Conservation (phyloP, 1,140 invertebrate species). For the Drosophila aff. region DNA sequence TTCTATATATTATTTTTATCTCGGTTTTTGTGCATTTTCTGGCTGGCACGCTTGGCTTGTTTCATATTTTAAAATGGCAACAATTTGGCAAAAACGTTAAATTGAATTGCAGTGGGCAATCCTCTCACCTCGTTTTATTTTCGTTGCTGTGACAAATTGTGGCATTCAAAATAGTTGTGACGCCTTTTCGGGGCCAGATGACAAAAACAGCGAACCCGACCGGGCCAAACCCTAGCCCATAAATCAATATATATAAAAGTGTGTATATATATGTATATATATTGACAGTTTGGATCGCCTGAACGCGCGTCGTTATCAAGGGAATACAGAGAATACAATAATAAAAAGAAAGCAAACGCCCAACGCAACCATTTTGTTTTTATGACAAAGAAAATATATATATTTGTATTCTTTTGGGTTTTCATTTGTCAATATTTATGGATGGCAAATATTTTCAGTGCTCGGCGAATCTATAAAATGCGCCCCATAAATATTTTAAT, state of each 20-base stretch:
- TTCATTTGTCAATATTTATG: constrained; percentile 52
- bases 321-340: not conserved
- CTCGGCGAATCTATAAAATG: constrained; percentile 36
- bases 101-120: constrained; percentile 42
- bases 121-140: constrained; percentile 12
- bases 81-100: constrained; percentile 64
- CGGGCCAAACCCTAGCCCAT: constrained; percentile 23
- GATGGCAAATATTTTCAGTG: constrained; percentile 33
- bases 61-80: constrained; percentile 63
- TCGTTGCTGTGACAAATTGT: constrained; percentile 38
- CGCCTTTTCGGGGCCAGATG: constrained; percentile 28
- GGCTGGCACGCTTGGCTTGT: constrained; percentile 15
- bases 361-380: constrained; percentile 39
- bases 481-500: constrained; percentile 34
- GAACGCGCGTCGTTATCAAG: constrained; percentile 38
- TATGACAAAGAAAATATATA: constrained; percentile 37
- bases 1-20: constrained; percentile 23
- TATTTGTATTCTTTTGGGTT: constrained; percentile 30
- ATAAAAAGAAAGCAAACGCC: not conserved
- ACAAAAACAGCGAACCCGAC: constrained; percentile 28
- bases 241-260: constrained; percentile 68
- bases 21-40: constrained; percentile 30
- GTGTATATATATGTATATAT: constrained; percentile 42
- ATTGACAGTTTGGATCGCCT: constrained; percentile 65
- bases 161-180: constrained; percentile 49